phyloP scores from a whole-genome alignment of 64 coral and sea anemone species.

The Actinia equina region DNA sequence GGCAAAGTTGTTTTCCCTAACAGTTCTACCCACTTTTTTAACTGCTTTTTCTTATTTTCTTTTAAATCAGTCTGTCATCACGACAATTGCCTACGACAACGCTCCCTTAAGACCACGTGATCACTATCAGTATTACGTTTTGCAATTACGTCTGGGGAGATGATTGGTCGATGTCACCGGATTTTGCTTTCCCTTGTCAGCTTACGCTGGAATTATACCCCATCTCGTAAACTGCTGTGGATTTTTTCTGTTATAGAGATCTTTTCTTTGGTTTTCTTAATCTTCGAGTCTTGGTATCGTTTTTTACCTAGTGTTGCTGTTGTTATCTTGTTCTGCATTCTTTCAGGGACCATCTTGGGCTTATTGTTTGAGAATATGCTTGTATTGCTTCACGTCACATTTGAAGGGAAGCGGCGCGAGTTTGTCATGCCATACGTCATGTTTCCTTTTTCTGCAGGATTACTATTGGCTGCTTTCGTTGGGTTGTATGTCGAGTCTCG shows the following conservation, averaged over 20 bases:
- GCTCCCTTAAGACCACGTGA: constrained; percentile 63
- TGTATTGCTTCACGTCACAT: constrained; percentile 49
- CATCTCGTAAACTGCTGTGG: constrained; percentile 56
- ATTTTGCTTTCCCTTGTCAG: constrained; percentile 21
- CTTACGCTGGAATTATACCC: constrained; percentile 3
- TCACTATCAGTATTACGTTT: constrained; percentile 80
- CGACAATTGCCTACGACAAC: constrained; percentile 55
- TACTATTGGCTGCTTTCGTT: constrained; percentile 46
- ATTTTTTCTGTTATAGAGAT: constrained; percentile 57
- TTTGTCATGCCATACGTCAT: constrained; percentile 71
- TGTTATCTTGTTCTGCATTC: constrained; percentile 53
- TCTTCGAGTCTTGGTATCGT: constrained; percentile 70
- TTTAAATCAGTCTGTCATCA: constrained; percentile 51
- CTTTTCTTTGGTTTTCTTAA: constrained; percentile 44
- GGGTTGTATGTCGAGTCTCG: constrained; percentile 36
- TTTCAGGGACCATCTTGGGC: constrained; percentile 35
- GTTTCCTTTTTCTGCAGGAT: constrained; percentile 57
- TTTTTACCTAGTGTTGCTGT: constrained; percentile 60
- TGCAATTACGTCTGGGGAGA: constrained; percentile 38
- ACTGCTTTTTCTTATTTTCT: constrained; percentile 54
- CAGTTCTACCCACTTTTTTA: constrained; percentile 38
- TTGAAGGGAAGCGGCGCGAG: constrained; percentile 48
- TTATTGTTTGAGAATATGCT: constrained; percentile 62
- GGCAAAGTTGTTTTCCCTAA: constrained; percentile 21
- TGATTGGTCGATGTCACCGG: constrained; percentile 42